These are phyloP conservation scores for Callochromis pleurospilus DNA, from an alignment of 2,113 vertebrate species.

Conservation along the genomic window DNA sequence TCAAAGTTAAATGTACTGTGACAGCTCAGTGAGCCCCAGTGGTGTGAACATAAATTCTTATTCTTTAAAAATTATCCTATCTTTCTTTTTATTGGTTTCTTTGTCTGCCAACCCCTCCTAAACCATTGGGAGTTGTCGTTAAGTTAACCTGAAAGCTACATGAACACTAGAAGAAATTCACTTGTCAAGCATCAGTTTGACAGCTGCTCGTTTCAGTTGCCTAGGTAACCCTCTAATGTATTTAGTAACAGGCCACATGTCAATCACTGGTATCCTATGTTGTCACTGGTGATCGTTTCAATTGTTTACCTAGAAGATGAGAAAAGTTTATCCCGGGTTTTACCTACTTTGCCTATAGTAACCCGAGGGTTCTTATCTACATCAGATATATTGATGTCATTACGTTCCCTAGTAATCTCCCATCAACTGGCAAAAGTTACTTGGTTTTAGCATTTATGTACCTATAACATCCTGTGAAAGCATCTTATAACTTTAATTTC, in stretches of 20 bases:
- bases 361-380: not conserved
- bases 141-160: not conserved
- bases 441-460: not conserved
- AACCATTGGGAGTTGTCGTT: accelerated
- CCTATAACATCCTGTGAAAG: not conserved
- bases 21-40: not conserved
- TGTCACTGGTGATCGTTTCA: not conserved
- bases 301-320: not conserved
- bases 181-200: not conserved
- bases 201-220: not conserved
- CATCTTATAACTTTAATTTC: not conserved
- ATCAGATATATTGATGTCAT: not conserved
- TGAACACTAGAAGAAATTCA: not conserved
- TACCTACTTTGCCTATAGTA: not conserved
- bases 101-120: not conserved
- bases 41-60: not conserved
- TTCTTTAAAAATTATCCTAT: not conserved
- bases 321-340: not conserved
- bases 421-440: not conserved
- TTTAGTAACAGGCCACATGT: not conserved
- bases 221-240: not conserved
- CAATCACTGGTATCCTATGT: not conserved
- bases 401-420: not conserved
- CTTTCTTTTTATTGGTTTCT: not conserved
- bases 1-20: not conserved